phyloP scores from a whole-genome alignment of 2,113 vertebrate genomes.

The Neolamprologus modestus region DNA sequence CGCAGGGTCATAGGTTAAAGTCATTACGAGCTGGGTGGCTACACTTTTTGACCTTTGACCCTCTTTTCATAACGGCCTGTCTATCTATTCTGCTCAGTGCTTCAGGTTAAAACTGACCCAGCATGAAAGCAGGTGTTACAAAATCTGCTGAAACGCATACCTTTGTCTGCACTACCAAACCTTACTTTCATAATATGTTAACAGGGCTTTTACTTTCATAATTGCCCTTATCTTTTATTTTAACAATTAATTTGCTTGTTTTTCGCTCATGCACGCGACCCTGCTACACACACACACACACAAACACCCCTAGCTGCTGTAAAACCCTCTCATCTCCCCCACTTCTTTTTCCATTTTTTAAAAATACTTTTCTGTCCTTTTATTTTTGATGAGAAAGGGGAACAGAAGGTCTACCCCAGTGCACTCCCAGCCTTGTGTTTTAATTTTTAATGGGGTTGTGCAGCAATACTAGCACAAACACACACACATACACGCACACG shows the following conservation, averaged over 20 bases:
- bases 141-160: background rate
- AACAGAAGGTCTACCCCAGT: constrained; percentile 57
- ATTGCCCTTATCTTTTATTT: background rate
- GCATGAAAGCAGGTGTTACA: constrained; percentile 22
- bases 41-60: constrained; percentile 55
- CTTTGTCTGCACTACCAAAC: background rate
- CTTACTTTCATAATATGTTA: background rate
- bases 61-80: constrained; percentile 25
- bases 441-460: constrained; percentile 77
- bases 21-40: constrained; percentile 68
- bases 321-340: background rate
- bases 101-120: background rate
- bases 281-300: background rate
- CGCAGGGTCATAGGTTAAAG: constrained; percentile 67
- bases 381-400: constrained; percentile 77
- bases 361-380: constrained; percentile 52
- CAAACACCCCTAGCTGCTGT: background rate
- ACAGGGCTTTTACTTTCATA: background rate
- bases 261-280: background rate
- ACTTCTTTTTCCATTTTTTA: constrained; percentile 16
- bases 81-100: constrained; percentile 7
- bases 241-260: background rate
- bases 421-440: constrained; percentile 67
- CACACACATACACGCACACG: background rate
- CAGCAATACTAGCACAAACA: constrained; percentile 65